Evolutionary conservation across 2,797 vertebrate genomes (phyloP).

Genomic region (Thripadectes ignobilis): DNA sequence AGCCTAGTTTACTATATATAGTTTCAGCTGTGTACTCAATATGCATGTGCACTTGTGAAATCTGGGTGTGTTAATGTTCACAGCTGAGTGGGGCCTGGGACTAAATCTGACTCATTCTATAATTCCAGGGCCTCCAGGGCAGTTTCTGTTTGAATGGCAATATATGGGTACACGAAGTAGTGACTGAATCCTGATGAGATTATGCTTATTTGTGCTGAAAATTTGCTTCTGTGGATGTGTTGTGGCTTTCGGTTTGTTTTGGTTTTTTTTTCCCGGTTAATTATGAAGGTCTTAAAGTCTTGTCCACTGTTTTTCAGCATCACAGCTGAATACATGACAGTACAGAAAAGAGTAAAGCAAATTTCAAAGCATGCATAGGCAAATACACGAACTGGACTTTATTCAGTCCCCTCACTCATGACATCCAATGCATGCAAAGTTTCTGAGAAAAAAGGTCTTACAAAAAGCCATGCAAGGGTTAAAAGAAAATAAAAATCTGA

Average conservation of each 20-base stretch:
- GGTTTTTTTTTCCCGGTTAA: not conserved
- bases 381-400: not conserved
- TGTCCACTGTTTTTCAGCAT: not conserved
- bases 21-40: not conserved
- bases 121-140: not conserved
- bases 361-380: not conserved
- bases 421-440: conserved; percentile 27
- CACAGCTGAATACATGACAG: not conserved
- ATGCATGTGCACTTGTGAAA: not conserved
- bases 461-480: conserved; percentile 35
- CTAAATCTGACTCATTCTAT: not conserved
- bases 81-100: not conserved
- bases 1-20: not conserved
- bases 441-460: not conserved
- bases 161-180: not conserved
- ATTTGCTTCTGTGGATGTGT: not conserved
- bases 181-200: not conserved
- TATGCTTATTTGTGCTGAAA: not conserved
- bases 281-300: not conserved
- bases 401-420: not conserved
- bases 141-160: not conserved
- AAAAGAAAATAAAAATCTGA: not conserved
- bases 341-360: not conserved
- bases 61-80: not conserved
- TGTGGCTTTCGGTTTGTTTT: not conserved